Evolutionary conservation across 2,113 vertebrate species (phyloP).

Genomic region (Myxocyprinus asiaticus): DNA sequence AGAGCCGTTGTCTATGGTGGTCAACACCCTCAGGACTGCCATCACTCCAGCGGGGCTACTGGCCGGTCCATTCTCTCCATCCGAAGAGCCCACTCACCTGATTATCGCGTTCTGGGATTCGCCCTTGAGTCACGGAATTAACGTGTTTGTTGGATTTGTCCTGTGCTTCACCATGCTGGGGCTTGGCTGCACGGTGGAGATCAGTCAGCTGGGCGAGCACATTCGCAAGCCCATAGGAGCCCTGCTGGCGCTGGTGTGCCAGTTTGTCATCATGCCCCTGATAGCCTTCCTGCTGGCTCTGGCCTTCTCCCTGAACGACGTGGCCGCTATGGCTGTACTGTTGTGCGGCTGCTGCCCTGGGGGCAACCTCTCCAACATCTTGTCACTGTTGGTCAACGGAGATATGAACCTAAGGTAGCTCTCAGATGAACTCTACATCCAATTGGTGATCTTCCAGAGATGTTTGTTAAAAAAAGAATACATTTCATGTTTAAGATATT

Average conservation of each 20-base stretch:
- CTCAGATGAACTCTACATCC: background rate
- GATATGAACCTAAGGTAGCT: conserved; percentile 97
- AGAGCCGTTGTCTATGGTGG: conserved; percentile 46
- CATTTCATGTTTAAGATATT: too few relatives aligned
- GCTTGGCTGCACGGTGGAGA: conserved; percentile 92
- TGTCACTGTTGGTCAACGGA: conserved; percentile 91
- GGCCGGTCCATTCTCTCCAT: conserved; percentile 45
- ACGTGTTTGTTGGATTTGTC: conserved; percentile 87
- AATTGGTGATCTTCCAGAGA: background rate
- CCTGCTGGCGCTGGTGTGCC: conserved; percentile 88
- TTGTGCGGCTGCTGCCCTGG: conserved; percentile 96
- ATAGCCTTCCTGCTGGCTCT: conserved; percentile 90
- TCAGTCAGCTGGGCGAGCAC: conserved; percentile 84
- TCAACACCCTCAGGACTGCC: conserved; percentile 28
- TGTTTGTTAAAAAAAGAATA: too few relatives aligned
- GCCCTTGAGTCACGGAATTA: conserved; percentile 86
- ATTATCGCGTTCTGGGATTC: conserved; percentile 82
- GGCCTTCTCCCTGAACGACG: conserved; percentile 87
- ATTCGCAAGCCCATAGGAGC: conserved; percentile 86
- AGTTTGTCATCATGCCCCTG: conserved; percentile 93
- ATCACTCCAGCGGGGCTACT: conserved; percentile 46
- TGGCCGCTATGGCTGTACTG: conserved; percentile 91
- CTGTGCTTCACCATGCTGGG: conserved; percentile 95
- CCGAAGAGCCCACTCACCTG: conserved; percentile 56
- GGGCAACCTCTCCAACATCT: conserved; percentile 92